Percentiles rank a stretch among this genome's conserved stretches.
Evolutionary conservation across 1,140 invertebrate genomes (phyloP).

Genomic region (Drosophila elegans): DNA sequence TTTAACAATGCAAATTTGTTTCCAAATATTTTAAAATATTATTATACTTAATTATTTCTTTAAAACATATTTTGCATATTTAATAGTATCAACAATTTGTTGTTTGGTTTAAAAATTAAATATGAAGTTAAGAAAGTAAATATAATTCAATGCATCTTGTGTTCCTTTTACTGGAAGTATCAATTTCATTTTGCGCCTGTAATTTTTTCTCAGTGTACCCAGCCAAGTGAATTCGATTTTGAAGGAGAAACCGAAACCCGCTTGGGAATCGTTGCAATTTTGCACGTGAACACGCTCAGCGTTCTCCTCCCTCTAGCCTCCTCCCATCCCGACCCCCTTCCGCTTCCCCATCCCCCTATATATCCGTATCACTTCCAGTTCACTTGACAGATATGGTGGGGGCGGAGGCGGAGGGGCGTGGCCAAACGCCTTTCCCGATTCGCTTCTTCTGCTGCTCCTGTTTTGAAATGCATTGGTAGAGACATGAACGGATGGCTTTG

Average conservation of each 20-base stretch:
- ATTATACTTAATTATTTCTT: no score
- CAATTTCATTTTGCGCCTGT: neutral
- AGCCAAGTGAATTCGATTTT: slow-evolving; percentile 59
- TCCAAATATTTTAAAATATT: no score
- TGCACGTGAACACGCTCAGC: slow-evolving; percentile 78
- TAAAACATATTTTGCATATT: no score
- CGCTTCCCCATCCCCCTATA: neutral
- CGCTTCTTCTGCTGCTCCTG: slow-evolving; percentile 38
- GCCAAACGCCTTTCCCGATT: slow-evolving; percentile 43
- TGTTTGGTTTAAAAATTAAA: no score
- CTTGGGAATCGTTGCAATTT: slow-evolving; percentile 78
- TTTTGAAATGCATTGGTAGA: slow-evolving; percentile 56
- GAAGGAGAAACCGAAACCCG: slow-evolving; percentile 47
- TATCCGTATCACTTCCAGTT: slow-evolving; percentile 77
- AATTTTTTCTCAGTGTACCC: slow-evolving; percentile 9
- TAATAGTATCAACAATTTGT: no score
- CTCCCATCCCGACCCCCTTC: neutral
- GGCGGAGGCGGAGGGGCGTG: slow-evolving; percentile 19
- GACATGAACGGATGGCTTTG: slow-evolving; percentile 14
- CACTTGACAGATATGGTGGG: slow-evolving; percentile 73
- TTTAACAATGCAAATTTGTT: no score
- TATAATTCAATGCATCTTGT: neutral
- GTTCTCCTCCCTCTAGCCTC: slow-evolving; percentile 20
- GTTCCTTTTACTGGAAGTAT: neutral
- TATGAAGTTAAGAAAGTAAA: no score